phyloP scores from a whole-genome alignment of 2,797 vertebrate genomes.

The Hylomyscus alleni region DNA sequence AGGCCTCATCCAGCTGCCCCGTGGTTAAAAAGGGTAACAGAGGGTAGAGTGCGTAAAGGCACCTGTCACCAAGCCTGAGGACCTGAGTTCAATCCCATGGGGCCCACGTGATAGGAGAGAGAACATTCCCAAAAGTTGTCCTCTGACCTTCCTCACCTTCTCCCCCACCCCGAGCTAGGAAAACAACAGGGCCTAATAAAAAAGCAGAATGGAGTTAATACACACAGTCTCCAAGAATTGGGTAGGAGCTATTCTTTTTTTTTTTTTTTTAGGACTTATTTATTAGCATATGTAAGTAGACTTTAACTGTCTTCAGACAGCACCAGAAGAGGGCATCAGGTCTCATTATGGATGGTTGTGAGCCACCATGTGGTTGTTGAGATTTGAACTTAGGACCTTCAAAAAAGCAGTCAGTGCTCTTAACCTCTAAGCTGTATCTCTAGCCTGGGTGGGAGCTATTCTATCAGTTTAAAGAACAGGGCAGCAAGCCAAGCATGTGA shows the following conservation, averaged over 20 bases:
- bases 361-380: no score
- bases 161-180: neutral
- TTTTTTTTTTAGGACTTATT: no score
- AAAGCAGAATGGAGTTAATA: constrained; percentile 4
- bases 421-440: no score
- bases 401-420: no score
- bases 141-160: neutral
- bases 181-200: neutral
- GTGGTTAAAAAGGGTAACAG: neutral
- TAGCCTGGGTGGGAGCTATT: neutral
- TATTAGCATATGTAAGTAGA: no score
- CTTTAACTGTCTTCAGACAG: no score
- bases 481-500: neutral
- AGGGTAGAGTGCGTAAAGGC: neutral
- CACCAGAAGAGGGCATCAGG: no score
- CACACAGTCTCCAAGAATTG: neutral
- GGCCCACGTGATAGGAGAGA: neutral
- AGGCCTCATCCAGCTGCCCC: neutral
- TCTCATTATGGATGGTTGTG: no score
- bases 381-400: no score
- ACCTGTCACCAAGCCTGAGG: neutral
- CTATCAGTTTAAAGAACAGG: neutral
- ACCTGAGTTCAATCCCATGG: neutral
- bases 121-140: neutral
- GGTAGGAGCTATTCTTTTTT: neutral